Conservation (phyloP, 2,888 invertebrate genomes). For the Glaucopsyche alexis region DNA sequence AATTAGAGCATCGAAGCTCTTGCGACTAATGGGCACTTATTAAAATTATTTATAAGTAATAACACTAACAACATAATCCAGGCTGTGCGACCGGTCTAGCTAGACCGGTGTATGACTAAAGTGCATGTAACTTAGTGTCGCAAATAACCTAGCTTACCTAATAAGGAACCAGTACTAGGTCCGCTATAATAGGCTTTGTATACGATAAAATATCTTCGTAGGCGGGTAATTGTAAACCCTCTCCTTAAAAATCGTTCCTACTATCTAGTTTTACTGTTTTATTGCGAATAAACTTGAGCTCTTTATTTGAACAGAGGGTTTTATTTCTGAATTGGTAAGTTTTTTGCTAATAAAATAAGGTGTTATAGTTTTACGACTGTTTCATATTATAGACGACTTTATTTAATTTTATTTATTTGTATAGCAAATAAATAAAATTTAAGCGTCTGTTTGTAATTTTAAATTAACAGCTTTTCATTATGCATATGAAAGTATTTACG, state of each 20-base stretch:
- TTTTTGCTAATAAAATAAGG: background rate
- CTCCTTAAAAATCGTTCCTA: background rate
- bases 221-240: background rate
- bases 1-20: background rate
- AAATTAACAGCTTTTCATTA: too few species aligned
- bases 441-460: too few species aligned
- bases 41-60: constrained; percentile 23
- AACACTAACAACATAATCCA: constrained; percentile 26
- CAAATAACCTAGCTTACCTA: constrained; percentile 38
- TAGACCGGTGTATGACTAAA: constrained; percentile 33
- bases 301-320: background rate
- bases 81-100: constrained; percentile 12
- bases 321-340: background rate
- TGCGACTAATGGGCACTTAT: background rate
- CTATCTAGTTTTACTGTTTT: background rate
- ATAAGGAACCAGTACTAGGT: constrained; percentile 33
- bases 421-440: too few species aligned
- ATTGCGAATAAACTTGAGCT: background rate
- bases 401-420: background rate
- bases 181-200: background rate
- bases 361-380: background rate
- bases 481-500: too few species aligned
- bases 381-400: background rate
- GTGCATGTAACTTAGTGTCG: constrained; percentile 37
- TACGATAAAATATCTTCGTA: background rate